A percentile compares a stretch with the other conserved stretches of the same genome.
phyloP scores from a whole-genome alignment of 2,888 invertebrate species.

The Zootermopsis nevadensis region DNA sequence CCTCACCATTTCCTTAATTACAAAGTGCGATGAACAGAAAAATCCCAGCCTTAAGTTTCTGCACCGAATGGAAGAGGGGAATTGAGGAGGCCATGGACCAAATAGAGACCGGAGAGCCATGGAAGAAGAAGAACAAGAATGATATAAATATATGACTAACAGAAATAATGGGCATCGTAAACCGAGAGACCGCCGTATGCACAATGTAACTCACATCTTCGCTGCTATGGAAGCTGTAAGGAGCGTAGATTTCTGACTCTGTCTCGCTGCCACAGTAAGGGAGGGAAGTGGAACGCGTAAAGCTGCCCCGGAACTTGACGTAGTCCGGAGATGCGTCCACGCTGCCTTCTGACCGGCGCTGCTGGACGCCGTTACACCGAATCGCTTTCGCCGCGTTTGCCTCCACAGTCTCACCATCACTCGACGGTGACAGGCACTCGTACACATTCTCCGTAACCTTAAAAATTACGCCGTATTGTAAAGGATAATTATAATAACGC shows the following conservation, averaged over 20 bases:
- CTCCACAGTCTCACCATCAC: conserved; percentile 69
- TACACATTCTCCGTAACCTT: conserved; percentile 66
- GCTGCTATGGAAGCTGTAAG: conserved; percentile 80
- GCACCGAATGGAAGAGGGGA: too few species aligned
- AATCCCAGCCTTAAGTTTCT: too few species aligned
- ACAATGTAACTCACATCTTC: conserved; percentile 63
- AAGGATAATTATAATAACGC: too few species aligned
- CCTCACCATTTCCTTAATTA: too few species aligned
- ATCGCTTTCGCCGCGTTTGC: conserved; percentile 66
- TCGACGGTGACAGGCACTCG: conserved; percentile 72
- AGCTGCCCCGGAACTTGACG: conserved; percentile 70
- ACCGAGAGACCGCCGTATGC: too few species aligned
- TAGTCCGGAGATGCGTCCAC: conserved; percentile 67
- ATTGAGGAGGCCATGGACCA: too few species aligned
- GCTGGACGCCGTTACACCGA: background rate
- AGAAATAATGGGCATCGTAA: too few species aligned
- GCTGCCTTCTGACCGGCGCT: conserved; percentile 64
- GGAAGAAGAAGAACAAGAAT: too few species aligned
- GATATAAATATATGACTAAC: too few species aligned
- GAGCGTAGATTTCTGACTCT: conserved; percentile 86
- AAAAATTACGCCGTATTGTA: conserved; percentile 54
- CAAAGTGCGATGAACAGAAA: too few species aligned
- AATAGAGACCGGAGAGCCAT: too few species aligned
- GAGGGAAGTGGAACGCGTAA: conserved; percentile 74
- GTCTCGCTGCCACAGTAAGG: conserved; percentile 87